phyloP scores from a whole-genome alignment of 2,113 vertebrate genomes.

The Saimiri boliviensis region DNA sequence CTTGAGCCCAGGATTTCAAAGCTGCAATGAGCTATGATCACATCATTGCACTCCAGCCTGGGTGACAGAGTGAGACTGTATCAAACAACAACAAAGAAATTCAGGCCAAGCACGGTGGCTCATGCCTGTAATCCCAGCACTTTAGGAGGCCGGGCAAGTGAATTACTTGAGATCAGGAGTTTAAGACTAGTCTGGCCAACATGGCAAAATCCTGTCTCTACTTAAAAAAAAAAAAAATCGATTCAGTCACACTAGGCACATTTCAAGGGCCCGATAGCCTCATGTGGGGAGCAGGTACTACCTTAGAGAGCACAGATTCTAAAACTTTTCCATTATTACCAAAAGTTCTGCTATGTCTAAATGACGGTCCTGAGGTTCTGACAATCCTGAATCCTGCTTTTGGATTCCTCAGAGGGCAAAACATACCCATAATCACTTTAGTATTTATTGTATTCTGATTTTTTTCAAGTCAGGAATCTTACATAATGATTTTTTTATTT shows the following conservation, averaged over 20 bases:
- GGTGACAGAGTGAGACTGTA: too few relatives aligned
- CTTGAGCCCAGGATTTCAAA: too few relatives aligned
- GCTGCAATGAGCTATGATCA: too few relatives aligned
- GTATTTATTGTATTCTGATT: conserved; percentile 22
- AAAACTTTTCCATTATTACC: neutral
- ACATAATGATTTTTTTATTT: neutral
- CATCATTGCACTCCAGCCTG: too few relatives aligned
- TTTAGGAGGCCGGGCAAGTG: too few relatives aligned
- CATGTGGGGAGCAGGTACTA: neutral
- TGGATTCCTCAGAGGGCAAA: conserved; percentile 1
- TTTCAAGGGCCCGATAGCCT: neutral
- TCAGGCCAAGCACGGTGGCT: too few relatives aligned
- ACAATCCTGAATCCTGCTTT: neutral
- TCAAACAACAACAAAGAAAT: too few relatives aligned
- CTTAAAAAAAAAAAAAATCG: neutral
- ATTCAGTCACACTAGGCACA: neutral
- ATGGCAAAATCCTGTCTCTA: too few relatives aligned
- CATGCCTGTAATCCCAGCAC: too few relatives aligned
- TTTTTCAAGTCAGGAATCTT: conserved; percentile 15
- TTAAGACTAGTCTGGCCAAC: too few relatives aligned
- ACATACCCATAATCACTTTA: neutral
- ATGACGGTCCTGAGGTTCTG: neutral
- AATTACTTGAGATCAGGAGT: too few relatives aligned
- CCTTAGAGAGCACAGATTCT: neutral
- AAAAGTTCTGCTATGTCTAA: neutral